Percentiles rank a stretch among this genome's conserved stretches.
phyloP scores from a whole-genome alignment of 1,140 invertebrate genomes.

The Sitobion miscanthi region DNA sequence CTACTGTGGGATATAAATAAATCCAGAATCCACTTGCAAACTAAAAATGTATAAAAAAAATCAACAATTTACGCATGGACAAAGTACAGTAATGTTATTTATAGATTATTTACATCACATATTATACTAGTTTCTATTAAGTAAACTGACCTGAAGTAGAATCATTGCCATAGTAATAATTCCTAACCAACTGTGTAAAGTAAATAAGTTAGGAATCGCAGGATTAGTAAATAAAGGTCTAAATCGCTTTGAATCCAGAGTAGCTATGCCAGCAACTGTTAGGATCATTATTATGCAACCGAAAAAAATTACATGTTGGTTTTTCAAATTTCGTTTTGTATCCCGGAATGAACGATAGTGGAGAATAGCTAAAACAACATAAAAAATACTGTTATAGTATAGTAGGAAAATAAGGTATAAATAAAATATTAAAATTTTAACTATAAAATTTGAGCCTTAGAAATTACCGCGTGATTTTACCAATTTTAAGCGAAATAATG shows the following conservation, averaged over 20 bases:
- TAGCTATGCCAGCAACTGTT: conserved; percentile 74
- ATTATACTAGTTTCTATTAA: too few species aligned
- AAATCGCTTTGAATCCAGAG: conserved; percentile 79
- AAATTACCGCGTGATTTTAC: too few species aligned
- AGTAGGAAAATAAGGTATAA: too few species aligned
- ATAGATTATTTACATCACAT: not conserved
- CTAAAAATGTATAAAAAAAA: conserved; percentile 64
- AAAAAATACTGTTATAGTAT: too few species aligned
- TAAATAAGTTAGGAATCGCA: conserved; percentile 80
- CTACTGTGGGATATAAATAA: conserved; percentile 78
- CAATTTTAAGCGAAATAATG: too few species aligned
- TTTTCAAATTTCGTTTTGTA: conserved; percentile 78
- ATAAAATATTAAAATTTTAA: not conserved
- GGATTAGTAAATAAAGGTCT: conserved; percentile 64
- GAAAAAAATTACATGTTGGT: conserved; percentile 70
- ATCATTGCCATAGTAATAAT: conserved; percentile 78
- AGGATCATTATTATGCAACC: conserved; percentile 60
- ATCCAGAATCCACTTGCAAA: conserved; percentile 77
- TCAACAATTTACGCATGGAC: not conserved
- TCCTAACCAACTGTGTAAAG: conserved; percentile 87
- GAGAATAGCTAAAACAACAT: conserved; percentile 72
- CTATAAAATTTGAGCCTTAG: not conserved
- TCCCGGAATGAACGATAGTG: conserved; percentile 82
- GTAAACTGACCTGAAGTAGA: conserved; percentile 70
- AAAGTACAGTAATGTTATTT: not conserved